phyloP scores from a whole-genome alignment of 1,140 invertebrate genomes.

The Drosophila triauraria region DNA sequence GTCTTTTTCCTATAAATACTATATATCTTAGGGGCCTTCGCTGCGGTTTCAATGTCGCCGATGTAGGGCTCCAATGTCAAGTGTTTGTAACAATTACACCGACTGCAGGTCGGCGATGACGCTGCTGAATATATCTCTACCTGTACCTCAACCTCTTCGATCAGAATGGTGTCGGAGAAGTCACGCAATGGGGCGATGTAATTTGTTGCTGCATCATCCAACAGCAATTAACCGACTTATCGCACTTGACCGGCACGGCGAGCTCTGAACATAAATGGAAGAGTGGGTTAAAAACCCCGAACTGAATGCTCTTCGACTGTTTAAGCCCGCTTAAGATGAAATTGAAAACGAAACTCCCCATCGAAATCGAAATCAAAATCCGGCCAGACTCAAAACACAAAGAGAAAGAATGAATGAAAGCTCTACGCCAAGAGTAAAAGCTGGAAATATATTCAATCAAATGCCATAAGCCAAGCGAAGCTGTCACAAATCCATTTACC shows the following conservation, averaged over 20 bases:
- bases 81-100: slow-evolving; percentile 56
- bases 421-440: slow-evolving; percentile 8
- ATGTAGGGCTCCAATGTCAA: slow-evolving; percentile 48
- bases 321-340: slow-evolving; percentile 56
- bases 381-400: slow-evolving; percentile 8
- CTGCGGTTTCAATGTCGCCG: slow-evolving; percentile 47
- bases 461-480: slow-evolving; percentile 64
- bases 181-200: slow-evolving; percentile 50
- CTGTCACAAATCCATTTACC: slow-evolving; percentile 68
- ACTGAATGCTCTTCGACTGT: slow-evolving; percentile 9
- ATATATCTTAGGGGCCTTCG: slow-evolving; percentile 16
- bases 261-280: slow-evolving; percentile 5
- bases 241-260: slow-evolving; percentile 57
- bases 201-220: slow-evolving; percentile 62
- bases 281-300: slow-evolving; percentile 19
- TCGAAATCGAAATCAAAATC: slow-evolving; percentile 28
- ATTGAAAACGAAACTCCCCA: slow-evolving; percentile 44
- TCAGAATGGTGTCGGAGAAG: slow-evolving; percentile 61
- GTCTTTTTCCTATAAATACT: slow-evolving; percentile 20
- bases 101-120: slow-evolving; percentile 47
- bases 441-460: slow-evolving; percentile 60
- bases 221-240: slow-evolving; percentile 69
- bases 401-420: slow-evolving; percentile 30
- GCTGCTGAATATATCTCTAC: slow-evolving; percentile 9
- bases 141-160: slow-evolving; percentile 1